Percentiles rank a stretch among this genome's conserved stretches.
Conservation (phyloP, 2,113 vertebrate genomes). For the Amblyopsis rosae region DNA sequence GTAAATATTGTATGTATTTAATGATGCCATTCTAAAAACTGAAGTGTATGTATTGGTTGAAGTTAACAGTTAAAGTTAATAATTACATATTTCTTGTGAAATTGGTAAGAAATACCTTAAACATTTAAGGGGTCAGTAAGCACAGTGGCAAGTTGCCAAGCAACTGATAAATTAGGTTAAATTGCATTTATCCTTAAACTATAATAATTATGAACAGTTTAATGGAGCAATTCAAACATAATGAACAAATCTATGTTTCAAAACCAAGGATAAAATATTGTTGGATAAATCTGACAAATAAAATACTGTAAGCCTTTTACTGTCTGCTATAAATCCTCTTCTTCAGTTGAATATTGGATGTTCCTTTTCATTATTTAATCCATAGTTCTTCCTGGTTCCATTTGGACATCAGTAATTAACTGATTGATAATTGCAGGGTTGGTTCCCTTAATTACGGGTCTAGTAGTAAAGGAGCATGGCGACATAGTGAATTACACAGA, state of each 20-base stretch:
- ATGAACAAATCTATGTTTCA: neutral
- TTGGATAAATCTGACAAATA: neutral
- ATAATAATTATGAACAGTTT: slow-evolving; percentile 9
- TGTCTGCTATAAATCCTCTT: neutral
- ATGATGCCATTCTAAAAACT: too few relatives aligned
- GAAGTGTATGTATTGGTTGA: too few relatives aligned
- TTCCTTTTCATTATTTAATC: slow-evolving; percentile 22
- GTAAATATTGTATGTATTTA: too few relatives aligned
- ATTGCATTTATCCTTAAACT: slow-evolving; percentile 2
- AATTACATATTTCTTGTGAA: too few relatives aligned
- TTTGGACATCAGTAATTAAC: slow-evolving; percentile 66
- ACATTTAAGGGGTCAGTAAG: too few relatives aligned
- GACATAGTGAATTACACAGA: slow-evolving; percentile 60
- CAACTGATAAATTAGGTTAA: slow-evolving; percentile 26
- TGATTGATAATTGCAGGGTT: slow-evolving; percentile 78
- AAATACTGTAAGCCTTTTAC: neutral
- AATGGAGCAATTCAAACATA: neutral
- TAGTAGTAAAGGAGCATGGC: slow-evolving; percentile 72
- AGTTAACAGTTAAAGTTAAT: too few relatives aligned
- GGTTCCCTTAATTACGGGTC: slow-evolving; percentile 71
- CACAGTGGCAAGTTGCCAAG: neutral
- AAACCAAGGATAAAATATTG: neutral
- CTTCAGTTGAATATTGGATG: neutral
- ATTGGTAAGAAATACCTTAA: too few relatives aligned
- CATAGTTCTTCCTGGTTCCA: slow-evolving; percentile 30